These are phyloP conservation scores for Clepsis dumicolana DNA, from an alignment of 2,888 invertebrate species.

Conservation along the genomic window DNA sequence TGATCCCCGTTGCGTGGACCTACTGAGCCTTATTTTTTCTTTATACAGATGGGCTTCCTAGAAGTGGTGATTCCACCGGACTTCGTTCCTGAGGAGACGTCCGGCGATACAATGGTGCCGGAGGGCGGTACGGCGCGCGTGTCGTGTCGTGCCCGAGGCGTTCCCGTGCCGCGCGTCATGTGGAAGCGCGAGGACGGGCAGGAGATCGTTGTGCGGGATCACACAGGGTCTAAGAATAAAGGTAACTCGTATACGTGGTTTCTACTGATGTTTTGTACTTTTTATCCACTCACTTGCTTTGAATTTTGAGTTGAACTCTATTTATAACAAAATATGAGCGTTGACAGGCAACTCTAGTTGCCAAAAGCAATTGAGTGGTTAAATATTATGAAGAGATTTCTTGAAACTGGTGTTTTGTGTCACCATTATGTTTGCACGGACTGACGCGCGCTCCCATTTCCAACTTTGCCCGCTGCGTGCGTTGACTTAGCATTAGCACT, in stretches of 20 bases:
- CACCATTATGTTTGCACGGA: neutral
- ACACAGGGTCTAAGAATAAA: constrained; percentile 85
- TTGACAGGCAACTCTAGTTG: no score
- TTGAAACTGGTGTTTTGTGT: neutral
- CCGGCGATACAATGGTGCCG: constrained; percentile 92
- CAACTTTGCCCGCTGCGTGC: neutral
- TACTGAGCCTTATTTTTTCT: neutral
- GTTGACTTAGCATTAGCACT: neutral
- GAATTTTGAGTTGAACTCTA: no score
- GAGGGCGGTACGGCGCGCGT: constrained; percentile 90
- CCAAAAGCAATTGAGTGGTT: no score
- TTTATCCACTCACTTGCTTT: neutral
- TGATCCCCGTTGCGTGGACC: neutral
- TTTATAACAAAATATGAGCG: no score
- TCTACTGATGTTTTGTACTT: no score
- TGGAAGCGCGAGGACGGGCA: constrained; percentile 92
- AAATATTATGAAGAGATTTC: neutral
- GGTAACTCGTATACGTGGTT: constrained; percentile 61
- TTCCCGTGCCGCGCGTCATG: constrained; percentile 90
- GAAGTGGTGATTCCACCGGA: constrained; percentile 94
- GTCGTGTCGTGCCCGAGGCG: constrained; percentile 89
- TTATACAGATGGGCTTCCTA: constrained; percentile 89
- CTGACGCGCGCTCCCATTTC: neutral
- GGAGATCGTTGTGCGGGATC: constrained; percentile 90
- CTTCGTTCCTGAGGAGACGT: constrained; percentile 91